Evolutionary conservation across 2,888 invertebrate genomes (phyloP).

Genomic region (Laothoe populi): DNA sequence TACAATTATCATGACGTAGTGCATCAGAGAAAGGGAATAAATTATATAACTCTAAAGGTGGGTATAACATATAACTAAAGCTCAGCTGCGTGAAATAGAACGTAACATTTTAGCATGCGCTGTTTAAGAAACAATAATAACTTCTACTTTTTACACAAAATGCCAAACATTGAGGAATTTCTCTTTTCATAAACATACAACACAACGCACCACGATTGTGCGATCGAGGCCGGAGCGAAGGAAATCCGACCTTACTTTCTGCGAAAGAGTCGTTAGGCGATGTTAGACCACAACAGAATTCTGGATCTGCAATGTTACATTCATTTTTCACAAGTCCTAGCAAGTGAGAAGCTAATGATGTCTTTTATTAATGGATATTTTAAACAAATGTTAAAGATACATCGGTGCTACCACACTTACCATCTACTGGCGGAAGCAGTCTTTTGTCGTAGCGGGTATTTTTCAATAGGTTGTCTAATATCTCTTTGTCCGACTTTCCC

Average conservation of each 20-base stretch:
- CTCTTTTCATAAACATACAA: slow-evolving; percentile 84
- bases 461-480: slow-evolving; percentile 94
- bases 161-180: slow-evolving; percentile 58
- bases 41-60: slow-evolving; percentile 40
- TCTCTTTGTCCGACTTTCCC: slow-evolving; percentile 96
- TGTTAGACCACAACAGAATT: slow-evolving; percentile 94
- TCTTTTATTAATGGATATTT: neutral
- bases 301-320: slow-evolving; percentile 91
- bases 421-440: slow-evolving; percentile 95
- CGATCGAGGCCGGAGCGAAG: slow-evolving; percentile 82
- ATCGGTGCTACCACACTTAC: slow-evolving; percentile 74
- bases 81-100: slow-evolving; percentile 47
- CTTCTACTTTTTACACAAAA: slow-evolving; percentile 57
- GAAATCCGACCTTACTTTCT: slow-evolving; percentile 83
- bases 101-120: slow-evolving; percentile 57
- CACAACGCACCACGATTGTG: slow-evolving; percentile 87
- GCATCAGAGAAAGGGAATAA: slow-evolving; percentile 44
- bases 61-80: slow-evolving; percentile 51
- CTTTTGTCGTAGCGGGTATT: slow-evolving; percentile 96
- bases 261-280: slow-evolving; percentile 91
- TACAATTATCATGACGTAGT: slow-evolving; percentile 47
- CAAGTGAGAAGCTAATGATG: neutral
- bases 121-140: slow-evolving; percentile 58
- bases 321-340: slow-evolving; percentile 21
- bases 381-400: slow-evolving; percentile 10